phyloP scores from a whole-genome alignment of 2,797 vertebrate genomes.

The Peromyscus melanophrys region DNA sequence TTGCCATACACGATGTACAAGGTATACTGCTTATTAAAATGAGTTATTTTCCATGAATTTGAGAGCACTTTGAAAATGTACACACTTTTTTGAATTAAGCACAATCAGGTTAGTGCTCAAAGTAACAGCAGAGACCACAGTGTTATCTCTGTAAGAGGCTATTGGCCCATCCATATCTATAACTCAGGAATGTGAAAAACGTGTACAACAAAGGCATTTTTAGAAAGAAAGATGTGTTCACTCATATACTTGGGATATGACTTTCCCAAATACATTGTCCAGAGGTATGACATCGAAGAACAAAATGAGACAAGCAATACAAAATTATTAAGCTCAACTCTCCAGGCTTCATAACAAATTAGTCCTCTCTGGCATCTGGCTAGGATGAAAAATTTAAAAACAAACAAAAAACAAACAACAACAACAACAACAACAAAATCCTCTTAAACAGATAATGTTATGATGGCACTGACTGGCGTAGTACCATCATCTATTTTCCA shows the following conservation, averaged over 20 bases:
- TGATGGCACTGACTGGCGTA: not conserved
- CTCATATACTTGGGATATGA: not conserved
- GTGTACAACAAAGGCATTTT: not conserved
- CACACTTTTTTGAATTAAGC: not conserved
- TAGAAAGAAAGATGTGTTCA: not conserved
- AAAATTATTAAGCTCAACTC: not conserved
- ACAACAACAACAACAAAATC: slow-evolving; percentile 25
- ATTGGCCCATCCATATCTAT: not conserved
- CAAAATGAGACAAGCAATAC: not conserved
- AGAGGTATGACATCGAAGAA: slow-evolving; percentile 13
- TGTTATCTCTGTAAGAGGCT: not conserved
- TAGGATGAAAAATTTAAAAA: not conserved
- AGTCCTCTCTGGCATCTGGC: not conserved
- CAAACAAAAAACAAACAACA: not conserved
- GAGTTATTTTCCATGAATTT: slow-evolving; percentile 20
- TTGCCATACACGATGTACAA: not conserved
- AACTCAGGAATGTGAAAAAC: not conserved
- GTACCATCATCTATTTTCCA: not conserved
- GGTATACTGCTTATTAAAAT: slow-evolving; percentile 30
- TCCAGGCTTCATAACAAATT: slow-evolving; percentile 44
- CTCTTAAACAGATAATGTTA: slow-evolving; percentile 8
- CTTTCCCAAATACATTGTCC: not conserved
- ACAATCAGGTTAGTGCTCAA: not conserved
- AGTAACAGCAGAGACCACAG: not conserved
- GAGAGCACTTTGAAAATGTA: not conserved